Conservation (phyloP, 2,113 vertebrate genomes). For the Zosterops hypoxanthus region DNA sequence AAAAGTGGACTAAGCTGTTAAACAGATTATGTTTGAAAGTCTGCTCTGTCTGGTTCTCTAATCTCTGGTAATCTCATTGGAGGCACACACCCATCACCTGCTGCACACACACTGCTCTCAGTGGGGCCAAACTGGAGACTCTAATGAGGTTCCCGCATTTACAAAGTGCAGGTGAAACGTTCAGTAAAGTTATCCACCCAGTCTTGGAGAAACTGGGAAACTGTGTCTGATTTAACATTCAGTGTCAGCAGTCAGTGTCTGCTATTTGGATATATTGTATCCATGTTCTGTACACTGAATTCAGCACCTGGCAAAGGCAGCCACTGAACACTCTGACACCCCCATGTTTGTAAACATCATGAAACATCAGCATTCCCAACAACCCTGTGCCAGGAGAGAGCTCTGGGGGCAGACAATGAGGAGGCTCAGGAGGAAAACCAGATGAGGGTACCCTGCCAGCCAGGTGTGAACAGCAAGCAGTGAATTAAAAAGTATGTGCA, state of each 20-base stretch:
- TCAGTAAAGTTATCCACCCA: background rate
- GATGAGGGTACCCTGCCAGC: background rate
- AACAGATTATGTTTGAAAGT: slow-evolving; percentile 51
- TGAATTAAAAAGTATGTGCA: rapidly evolving
- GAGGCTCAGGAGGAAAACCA: background rate
- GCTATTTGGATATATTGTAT: no score
- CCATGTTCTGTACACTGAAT: rapidly evolving
- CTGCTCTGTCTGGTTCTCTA: slow-evolving; percentile 53
- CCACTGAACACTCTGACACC: background rate
- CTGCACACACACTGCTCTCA: background rate
- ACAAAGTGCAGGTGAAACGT: no score
- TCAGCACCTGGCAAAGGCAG: background rate
- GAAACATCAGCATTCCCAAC: background rate
- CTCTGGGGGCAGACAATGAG: background rate
- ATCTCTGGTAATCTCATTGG: slow-evolving; percentile 27
- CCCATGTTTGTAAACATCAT: background rate
- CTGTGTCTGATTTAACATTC: background rate
- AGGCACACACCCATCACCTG: background rate
- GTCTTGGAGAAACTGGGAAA: background rate
- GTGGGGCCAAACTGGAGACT: background rate
- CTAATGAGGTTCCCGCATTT: background rate
- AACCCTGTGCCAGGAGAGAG: background rate
- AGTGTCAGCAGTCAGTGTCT: background rate
- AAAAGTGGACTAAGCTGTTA: slow-evolving; percentile 58
- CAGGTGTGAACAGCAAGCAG: background rate